phyloP scores from a whole-genome alignment of 2,888 invertebrate genomes.

The Flabesymbios commensalis region DNA sequence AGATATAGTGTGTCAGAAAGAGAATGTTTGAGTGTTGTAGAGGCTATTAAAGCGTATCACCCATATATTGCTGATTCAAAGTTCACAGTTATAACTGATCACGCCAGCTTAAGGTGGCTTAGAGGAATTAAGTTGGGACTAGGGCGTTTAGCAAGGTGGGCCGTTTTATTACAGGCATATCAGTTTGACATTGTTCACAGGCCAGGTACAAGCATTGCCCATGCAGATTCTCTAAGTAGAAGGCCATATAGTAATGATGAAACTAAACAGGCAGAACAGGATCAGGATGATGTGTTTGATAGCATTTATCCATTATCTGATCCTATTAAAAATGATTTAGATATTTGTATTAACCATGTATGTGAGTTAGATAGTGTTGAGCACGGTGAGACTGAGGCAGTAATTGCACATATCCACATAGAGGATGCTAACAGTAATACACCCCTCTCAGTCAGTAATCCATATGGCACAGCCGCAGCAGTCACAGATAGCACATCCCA shows the following conservation, averaged over 20 bases:
- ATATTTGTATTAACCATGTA: too few species aligned
- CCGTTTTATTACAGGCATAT: slow-evolving; percentile 29
- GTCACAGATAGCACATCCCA: too few species aligned
- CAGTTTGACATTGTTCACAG: slow-evolving; percentile 6
- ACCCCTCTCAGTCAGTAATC: too few species aligned
- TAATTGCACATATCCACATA: too few species aligned
- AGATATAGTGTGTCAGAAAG: slow-evolving; percentile 26
- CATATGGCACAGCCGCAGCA: too few species aligned
- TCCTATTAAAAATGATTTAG: too few species aligned
- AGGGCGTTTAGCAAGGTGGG: slow-evolving; percentile 29
- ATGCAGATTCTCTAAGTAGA: slow-evolving; percentile 5
- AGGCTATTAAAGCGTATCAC: slow-evolving; percentile 30
- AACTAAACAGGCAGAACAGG: too few species aligned
- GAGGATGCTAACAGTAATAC: too few species aligned
- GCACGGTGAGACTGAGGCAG: too few species aligned
- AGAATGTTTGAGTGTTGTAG: slow-evolving; percentile 34
- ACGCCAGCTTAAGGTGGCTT: slow-evolving; percentile 30
- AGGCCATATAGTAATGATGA: background rate
- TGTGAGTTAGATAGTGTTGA: too few species aligned
- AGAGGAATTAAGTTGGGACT: slow-evolving; percentile 24
- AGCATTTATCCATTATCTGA: too few species aligned
- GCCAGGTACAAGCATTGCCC: background rate
- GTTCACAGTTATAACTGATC: slow-evolving; percentile 35
- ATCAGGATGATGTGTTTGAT: too few species aligned
- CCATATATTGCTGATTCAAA: slow-evolving; percentile 27